Conservation (phyloP, 1,140 invertebrate species). For the Aphidius gifuensis region DNA sequence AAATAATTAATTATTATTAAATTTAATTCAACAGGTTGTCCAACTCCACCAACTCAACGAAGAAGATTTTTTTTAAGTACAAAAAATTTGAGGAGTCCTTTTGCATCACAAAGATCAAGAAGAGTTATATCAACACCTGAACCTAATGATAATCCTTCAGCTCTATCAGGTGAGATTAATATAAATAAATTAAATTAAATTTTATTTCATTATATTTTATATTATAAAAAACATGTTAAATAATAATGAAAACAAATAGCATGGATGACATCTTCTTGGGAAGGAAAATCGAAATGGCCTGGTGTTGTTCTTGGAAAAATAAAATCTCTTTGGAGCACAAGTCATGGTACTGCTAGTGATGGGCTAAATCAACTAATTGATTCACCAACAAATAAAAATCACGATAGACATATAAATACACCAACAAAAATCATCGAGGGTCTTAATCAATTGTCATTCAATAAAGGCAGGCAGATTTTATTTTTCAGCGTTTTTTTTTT, state of each 20-base stretch:
- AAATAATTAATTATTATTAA: slow-evolving; percentile 5
- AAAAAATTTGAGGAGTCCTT: slow-evolving; percentile 71
- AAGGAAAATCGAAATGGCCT: slow-evolving; percentile 65
- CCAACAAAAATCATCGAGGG: slow-evolving; percentile 21
- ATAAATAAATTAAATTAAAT: slow-evolving; percentile 8
- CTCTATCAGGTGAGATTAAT: slow-evolving; percentile 64
- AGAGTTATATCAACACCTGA: slow-evolving; percentile 42
- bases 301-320: slow-evolving; percentile 81
- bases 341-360: slow-evolving; percentile 64
- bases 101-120: slow-evolving; percentile 55
- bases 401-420: slow-evolving; percentile 20
- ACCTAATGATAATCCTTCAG: slow-evolving; percentile 52
- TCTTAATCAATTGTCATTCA: slow-evolving; percentile 14
- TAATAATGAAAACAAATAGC: slow-evolving; percentile 33
- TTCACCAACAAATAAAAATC: slow-evolving; percentile 43
- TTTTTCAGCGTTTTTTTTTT: slow-evolving; percentile 18
- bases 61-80: slow-evolving; percentile 77
- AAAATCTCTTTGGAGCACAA: slow-evolving; percentile 77
- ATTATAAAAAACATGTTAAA: slow-evolving; percentile 13
- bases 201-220: neutral
- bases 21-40: slow-evolving; percentile 59
- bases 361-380: slow-evolving; percentile 74
- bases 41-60: slow-evolving; percentile 74
- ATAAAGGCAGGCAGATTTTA: slow-evolving; percentile 26
- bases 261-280: slow-evolving; percentile 59